Base-by-base conservation (phyloP, 2,113 vertebrate genomes). In the Tachycineta bicolor region DNA sequence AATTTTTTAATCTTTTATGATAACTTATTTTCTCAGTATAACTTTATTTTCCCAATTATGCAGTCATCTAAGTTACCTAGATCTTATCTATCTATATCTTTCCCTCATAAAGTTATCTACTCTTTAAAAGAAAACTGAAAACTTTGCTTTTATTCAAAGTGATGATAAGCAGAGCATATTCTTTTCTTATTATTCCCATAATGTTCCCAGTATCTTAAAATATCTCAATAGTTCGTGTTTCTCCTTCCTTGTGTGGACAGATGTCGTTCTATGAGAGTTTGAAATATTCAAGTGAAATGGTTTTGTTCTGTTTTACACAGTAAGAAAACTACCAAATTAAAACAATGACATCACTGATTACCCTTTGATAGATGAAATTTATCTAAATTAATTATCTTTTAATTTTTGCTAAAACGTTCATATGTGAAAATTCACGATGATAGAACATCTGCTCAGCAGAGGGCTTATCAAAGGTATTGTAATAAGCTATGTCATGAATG, bases 301-400 rank as follows among this genome's bases (percentile, higher is more conserved):
- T 11, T 70, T 80, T 62, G 15, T 73, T 37, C 34, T 63, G 22
- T 65, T 90, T 86, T 65, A n/a, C 20, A 20, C 33, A 6, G n/a
- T 49, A 33, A 63, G 49, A 87, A 82, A 78, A 3, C 11, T 11
- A 44, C n/a, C n/a, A 43, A 87, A 76, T 89, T 92, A 81, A 94
- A 94, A 79, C 65, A 89, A 43, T 83, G 39, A 39, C 41, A 64
- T 43, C 44, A 77, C 22, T 59, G 56, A 90, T 88, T 91, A 75
- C 33, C 14, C 34, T 86, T 91, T 86, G 68, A 87, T 86, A 80
- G 44, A 37, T 21, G 12, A 62, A 64, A 84, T 53, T 79, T 79
- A 83, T 85, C 74, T 83, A 87, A 94, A 92, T 95, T 82, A 80
- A 89, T 93, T 94, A 77, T 91, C 76, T 89, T 74, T 31, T 16